phyloP scores from a whole-genome alignment of 2,797 vertebrate species.

The Sardinella longiceps region DNA sequence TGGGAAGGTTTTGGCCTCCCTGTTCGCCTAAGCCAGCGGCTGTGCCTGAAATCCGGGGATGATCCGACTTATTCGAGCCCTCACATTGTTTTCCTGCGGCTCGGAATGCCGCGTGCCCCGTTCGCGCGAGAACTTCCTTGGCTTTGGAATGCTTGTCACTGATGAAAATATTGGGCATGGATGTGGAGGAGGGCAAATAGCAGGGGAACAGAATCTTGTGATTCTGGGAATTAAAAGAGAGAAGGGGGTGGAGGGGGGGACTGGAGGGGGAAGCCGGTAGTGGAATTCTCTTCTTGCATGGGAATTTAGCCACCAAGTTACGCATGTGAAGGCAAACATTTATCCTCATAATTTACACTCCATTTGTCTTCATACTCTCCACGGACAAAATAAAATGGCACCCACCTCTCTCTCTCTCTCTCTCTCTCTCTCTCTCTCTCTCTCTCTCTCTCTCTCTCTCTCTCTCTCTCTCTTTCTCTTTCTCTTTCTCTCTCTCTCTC shows the following conservation, averaged over 20 bases:
- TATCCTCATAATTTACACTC: not conserved
- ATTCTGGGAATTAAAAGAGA: not conserved
- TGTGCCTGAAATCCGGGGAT: not conserved
- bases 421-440: not conserved
- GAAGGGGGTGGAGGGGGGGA: not conserved
- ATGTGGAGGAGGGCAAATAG: not conserved
- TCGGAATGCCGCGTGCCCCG: not conserved
- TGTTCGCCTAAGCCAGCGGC: not conserved
- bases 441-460: not conserved
- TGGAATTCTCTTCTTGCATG: not conserved
- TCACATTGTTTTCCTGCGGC: not conserved
- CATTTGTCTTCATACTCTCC: slow-evolving; percentile 8
- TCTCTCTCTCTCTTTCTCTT: not conserved
- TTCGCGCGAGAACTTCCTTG: not conserved
- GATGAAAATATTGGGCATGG: not conserved
- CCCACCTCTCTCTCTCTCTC: not conserved
- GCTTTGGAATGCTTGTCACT: not conserved
- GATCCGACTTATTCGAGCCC: slow-evolving; percentile 8
- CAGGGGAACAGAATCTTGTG: not conserved
- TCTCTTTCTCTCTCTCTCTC: slow-evolving; percentile 5
- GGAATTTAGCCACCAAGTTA: not conserved
- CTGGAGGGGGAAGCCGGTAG: not conserved
- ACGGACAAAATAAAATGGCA: not conserved
- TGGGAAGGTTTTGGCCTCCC: slow-evolving; percentile 1
- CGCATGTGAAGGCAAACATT: not conserved